These are phyloP conservation scores for Dreissena rostriformis DNA, from an alignment of 1,140 invertebrate species.

Conservation along the genomic window DNA sequence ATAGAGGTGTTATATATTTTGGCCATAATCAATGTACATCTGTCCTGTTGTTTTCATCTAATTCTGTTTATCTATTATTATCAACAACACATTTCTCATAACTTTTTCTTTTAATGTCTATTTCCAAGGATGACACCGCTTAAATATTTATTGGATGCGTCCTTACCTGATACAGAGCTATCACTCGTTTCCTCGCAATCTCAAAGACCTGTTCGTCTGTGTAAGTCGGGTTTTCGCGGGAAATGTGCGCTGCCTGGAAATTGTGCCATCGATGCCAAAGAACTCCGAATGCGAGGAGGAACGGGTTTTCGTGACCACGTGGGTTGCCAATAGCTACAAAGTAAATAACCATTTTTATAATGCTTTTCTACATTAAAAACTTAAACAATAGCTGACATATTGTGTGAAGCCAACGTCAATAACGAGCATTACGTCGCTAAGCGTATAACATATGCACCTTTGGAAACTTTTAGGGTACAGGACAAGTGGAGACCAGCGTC, in stretches of 20 bases:
- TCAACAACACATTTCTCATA: background rate
- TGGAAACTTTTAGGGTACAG: too few species aligned
- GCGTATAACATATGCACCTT: too few species aligned
- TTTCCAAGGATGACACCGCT: background rate
- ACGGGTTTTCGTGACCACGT: slow-evolving; percentile 98
- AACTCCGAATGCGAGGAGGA: slow-evolving; percentile 95
- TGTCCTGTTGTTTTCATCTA: too few species aligned
- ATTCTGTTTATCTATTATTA: background rate
- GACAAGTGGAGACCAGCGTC: too few species aligned
- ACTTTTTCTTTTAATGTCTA: background rate
- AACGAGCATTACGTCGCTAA: too few species aligned
- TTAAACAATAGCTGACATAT: too few species aligned
- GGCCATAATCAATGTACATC: too few species aligned
- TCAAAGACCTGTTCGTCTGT: slow-evolving; percentile 98
- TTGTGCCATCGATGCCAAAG: slow-evolving; percentile 98
- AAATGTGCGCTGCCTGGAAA: slow-evolving; percentile 89
- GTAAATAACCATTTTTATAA: too few species aligned
- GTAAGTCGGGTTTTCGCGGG: slow-evolving; percentile 91
- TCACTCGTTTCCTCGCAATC: slow-evolving; percentile 91
- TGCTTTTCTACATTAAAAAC: too few species aligned
- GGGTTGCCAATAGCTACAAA: slow-evolving; percentile 96
- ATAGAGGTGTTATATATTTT: too few species aligned
- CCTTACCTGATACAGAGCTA: slow-evolving; percentile 94
- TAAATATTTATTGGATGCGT: background rate
- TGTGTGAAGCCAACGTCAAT: too few species aligned